Base-by-base conservation (phyloP, 1,140 invertebrate species). In the Radopholus similis region DNA sequence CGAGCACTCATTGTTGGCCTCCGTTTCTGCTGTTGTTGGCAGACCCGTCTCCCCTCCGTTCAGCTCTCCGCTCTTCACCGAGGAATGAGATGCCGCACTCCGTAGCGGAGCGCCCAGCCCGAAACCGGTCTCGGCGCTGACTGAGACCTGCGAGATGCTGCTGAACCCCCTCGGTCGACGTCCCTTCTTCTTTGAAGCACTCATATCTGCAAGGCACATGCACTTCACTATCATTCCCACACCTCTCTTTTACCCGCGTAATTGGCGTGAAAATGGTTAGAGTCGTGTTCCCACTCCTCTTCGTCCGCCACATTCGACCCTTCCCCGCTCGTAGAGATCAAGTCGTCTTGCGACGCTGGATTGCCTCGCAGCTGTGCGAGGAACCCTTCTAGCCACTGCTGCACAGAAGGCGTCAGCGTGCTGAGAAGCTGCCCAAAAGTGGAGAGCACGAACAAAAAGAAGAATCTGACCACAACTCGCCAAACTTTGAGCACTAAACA, bases 261-360 rank as follows among this genome's bases (percentile, higher is more conserved):
- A 5, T 26, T 8, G 15, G 26, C 35, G 21, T 66, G 54, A 34
- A 18, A 44, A 60, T 66, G 42, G 21, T 38, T 40, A n/a, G 54
- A 35, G 13, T 66, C 34, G 15, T 62, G 44, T 30, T 68, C 66
- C 49, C 63, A 44, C 35, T 68, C 66, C 21, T 68, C 66, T 15
- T 68, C 66, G 21, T 68, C 66, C 9, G 66, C 66, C 63, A 68
- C 47, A 64, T 68, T 21, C 56, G 66, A 68, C 0, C 66, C 66
- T 44, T 68, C 66, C 21, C 66, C 66, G 47, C 66, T 68, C 8
- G 66, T 54, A 4, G 66, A 68, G n/a, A 68, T 67, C 8, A 68
- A 15, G 35, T 68, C 66, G 35, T 68, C 66, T 64, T 68, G 66
- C 13, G 28, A 18, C 26, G 55, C n/a, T 21, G 15, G 13, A 18